These are phyloP conservation scores for Cistogaster globosa DNA, from an alignment of 2,888 invertebrate genomes.

Conservation along the genomic window DNA sequence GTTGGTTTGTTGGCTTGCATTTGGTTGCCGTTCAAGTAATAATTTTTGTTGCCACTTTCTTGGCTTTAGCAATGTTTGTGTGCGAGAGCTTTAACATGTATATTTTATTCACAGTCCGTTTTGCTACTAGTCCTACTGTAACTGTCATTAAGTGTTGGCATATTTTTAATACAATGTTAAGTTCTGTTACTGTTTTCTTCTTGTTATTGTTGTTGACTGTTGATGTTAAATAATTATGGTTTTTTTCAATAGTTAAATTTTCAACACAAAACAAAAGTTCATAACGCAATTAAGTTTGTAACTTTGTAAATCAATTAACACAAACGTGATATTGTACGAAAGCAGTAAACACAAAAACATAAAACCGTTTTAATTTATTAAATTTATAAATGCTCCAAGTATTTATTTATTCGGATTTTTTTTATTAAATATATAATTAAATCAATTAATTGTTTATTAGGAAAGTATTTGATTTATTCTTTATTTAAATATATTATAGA, in stretches of 20 bases:
- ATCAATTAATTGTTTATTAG: too few species aligned
- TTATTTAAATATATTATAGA: too few species aligned
- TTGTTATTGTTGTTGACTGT: slow-evolving; percentile 31
- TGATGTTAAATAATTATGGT: slow-evolving; percentile 66
- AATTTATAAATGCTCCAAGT: too few species aligned
- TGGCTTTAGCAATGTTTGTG: background rate
- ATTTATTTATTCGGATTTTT: too few species aligned
- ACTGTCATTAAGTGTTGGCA: slow-evolving; percentile 68
- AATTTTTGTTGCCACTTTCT: slow-evolving; percentile 62
- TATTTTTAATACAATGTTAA: slow-evolving; percentile 69
- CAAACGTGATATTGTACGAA: background rate
- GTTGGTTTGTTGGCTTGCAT: slow-evolving; percentile 35
- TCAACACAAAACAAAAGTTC: background rate
- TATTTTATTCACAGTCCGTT: slow-evolving; percentile 22
- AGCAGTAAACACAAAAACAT: background rate
- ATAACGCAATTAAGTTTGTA: background rate
- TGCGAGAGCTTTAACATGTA: background rate
- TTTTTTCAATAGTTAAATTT: slow-evolving; percentile 16
- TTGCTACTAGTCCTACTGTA: slow-evolving; percentile 45
- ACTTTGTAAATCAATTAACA: slow-evolving; percentile 47
- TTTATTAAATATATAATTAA: too few species aligned
- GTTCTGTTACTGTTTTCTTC: slow-evolving; percentile 42
- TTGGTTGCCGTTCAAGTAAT: slow-evolving; percentile 51
- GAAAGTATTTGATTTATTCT: too few species aligned
- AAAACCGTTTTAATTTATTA: background rate